phyloP scores from a whole-genome alignment of 2,888 invertebrate species.

The Drosophila mettleri region DNA sequence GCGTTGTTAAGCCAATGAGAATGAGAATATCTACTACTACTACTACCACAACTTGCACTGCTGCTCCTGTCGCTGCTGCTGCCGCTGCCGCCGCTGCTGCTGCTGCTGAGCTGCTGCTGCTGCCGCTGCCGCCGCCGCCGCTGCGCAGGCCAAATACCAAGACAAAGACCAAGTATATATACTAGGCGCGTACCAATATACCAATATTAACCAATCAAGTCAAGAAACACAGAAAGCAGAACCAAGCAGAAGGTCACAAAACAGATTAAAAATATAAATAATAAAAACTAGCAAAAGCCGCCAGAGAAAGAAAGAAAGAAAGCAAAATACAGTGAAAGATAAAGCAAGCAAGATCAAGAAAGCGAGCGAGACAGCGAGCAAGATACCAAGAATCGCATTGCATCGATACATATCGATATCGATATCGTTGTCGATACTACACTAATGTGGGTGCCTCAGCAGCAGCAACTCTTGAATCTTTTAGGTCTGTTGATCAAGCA shows the following conservation, averaged over 20 bases:
- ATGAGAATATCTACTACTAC: conserved; percentile 85
- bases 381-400: conserved; percentile 15
- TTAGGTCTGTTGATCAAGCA: conserved; percentile 64
- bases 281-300: conserved; percentile 18
- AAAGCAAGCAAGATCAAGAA: conserved; percentile 18
- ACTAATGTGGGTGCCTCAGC: conserved; percentile 50
- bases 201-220: conserved; percentile 18
- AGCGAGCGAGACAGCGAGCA: conserved; percentile 20
- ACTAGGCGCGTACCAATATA: conserved; percentile 48
- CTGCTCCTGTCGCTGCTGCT: conserved; percentile 80
- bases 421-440: conserved; percentile 13
- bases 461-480: conserved; percentile 57
- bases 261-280: conserved; percentile 22
- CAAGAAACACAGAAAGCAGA: conserved; percentile 26
- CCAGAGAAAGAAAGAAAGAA: conserved; percentile 17
- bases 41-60: conserved; percentile 81
- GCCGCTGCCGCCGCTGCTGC: conserved; percentile 60
- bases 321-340: conserved; percentile 26
- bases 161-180: conserved; percentile 14
- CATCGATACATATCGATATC: conserved; percentile 32
- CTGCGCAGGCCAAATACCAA: conserved; percentile 24
- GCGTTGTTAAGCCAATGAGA: conserved; percentile 84
- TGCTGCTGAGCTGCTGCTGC: conserved; percentile 65
- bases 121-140: conserved; percentile 29
- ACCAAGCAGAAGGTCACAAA: conserved; percentile 31